Conservation (phyloP, 2,113 vertebrate species). For the Microtus oregoni region DNA sequence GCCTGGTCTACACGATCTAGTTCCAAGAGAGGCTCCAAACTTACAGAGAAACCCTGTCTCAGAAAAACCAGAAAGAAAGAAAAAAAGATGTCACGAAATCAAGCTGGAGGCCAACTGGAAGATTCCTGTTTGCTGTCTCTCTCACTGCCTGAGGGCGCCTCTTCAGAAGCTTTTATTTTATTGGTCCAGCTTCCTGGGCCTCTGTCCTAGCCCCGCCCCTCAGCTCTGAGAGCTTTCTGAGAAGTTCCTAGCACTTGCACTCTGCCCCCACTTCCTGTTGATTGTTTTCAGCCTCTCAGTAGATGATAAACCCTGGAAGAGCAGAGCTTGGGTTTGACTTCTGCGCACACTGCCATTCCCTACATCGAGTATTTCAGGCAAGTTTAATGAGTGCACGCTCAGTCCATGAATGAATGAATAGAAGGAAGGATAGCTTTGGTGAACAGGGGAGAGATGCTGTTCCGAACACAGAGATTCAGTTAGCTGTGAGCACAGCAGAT, state of each 20-base stretch:
- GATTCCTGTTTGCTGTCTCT: background rate
- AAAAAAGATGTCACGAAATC: background rate
- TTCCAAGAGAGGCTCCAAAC: too few relatives aligned
- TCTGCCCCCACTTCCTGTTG: background rate
- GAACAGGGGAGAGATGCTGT: background rate
- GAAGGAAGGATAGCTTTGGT: background rate
- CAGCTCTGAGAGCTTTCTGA: background rate
- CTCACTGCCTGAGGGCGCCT: background rate
- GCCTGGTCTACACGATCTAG: too few relatives aligned
- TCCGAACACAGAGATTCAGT: background rate
- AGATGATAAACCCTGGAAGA: background rate
- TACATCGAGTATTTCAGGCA: background rate
- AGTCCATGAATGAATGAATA: background rate
- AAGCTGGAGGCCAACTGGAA: background rate
- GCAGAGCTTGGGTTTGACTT: background rate
- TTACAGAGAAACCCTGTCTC: too few relatives aligned
- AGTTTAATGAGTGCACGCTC: background rate
- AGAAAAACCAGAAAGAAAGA: too few relatives aligned
- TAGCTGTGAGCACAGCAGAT: background rate
- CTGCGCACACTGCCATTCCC: fast-evolving
- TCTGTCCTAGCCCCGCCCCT: background rate
- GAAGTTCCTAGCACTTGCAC: background rate
- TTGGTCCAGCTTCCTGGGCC: fast-evolving
- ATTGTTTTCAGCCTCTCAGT: background rate
- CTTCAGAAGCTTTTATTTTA: background rate